Evolutionary conservation across 2,113 vertebrate genomes (phyloP).

Genomic region (Petrocephalus microphthalmus): DNA sequence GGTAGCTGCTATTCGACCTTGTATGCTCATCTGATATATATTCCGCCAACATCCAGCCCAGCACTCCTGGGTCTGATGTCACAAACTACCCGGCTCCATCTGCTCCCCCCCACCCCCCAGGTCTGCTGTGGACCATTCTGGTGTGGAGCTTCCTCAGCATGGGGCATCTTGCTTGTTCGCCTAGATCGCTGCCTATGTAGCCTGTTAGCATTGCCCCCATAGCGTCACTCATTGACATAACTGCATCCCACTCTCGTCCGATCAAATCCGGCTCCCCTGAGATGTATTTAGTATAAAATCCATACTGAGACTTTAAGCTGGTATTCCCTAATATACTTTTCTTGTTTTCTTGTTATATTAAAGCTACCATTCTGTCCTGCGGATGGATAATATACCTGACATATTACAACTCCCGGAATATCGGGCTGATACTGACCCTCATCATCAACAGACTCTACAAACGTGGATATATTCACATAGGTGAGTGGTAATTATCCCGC

Average conservation of each 20-base stretch:
- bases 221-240: not conserved
- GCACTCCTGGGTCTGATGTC: not conserved
- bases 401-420: constrained; percentile 97
- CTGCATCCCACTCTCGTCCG: not conserved
- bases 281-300: not conserved
- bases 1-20: no score
- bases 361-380: constrained; percentile 98
- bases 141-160: not conserved
- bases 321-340: not conserved
- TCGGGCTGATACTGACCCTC: constrained; percentile 91
- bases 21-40: not conserved
- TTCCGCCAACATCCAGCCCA: not conserved
- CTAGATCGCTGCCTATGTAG: not conserved
- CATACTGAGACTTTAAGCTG: not conserved
- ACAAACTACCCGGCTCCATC: not conserved
- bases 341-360: constrained; percentile 27
- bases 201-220: not conserved
- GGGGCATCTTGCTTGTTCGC: not conserved
- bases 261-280: not conserved
- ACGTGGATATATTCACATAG: constrained; percentile 97
- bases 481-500: constrained; percentile 55
- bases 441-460: constrained; percentile 94
- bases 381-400: constrained; percentile 99
- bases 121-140: not conserved
- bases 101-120: not conserved